phyloP scores from a whole-genome alignment of 1,140 invertebrate genomes.

The Sminthurides bifidus region DNA sequence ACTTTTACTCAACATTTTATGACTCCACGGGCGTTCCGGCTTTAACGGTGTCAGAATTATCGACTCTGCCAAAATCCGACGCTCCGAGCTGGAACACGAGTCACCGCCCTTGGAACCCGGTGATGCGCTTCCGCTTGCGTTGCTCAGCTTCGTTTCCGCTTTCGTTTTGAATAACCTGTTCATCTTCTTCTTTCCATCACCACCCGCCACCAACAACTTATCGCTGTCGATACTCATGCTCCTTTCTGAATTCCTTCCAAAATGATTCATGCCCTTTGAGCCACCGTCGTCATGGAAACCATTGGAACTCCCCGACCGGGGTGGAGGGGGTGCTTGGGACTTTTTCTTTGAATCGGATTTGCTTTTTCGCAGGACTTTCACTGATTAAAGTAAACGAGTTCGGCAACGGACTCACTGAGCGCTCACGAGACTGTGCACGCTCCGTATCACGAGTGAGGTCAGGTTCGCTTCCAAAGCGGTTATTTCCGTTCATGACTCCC shows the following conservation, averaged over 20 bases:
- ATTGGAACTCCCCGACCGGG: constrained; percentile 21
- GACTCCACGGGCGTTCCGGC: too few relatives aligned
- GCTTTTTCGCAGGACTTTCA: constrained; percentile 37
- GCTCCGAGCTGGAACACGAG: constrained; percentile 30
- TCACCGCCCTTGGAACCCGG: constrained; percentile 33
- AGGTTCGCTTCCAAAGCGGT: constrained; percentile 60
- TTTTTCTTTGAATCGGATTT: constrained; percentile 48
- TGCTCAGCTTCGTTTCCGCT: constrained; percentile 43
- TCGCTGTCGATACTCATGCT: background rate
- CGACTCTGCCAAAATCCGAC: too few relatives aligned
- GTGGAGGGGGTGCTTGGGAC: constrained; percentile 47
- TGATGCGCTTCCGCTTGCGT: constrained; percentile 6
- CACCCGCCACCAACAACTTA: constrained; percentile 40
- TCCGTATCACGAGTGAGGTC: too few relatives aligned
- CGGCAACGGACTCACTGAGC: constrained; percentile 22
- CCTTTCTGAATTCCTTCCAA: background rate
- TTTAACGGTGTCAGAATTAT: too few relatives aligned
- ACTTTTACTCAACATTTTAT: too few relatives aligned
- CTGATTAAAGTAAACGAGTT: constrained; percentile 19
- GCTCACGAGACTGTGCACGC: constrained; percentile 12
- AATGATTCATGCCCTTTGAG: background rate
- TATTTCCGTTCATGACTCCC: too few relatives aligned
- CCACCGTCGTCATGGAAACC: background rate
- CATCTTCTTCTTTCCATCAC: constrained; percentile 37
- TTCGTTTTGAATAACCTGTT: constrained; percentile 55